These are phyloP conservation scores for Muntiacus reevesi DNA, from an alignment of 2,113 vertebrate genomes.

Conservation along the genomic window DNA sequence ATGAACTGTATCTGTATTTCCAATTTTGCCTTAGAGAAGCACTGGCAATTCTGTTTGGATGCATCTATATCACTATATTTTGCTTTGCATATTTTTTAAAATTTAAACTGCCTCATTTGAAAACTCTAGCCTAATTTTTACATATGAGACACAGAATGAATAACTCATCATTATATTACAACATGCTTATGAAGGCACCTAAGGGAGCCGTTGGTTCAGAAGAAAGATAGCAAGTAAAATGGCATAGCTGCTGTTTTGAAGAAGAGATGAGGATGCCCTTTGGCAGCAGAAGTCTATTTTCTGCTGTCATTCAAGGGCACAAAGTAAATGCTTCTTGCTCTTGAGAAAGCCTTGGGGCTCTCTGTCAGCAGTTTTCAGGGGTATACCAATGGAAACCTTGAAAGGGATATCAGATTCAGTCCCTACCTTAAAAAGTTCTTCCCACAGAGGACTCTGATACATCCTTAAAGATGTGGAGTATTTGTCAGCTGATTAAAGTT, in stretches of 20 bases:
- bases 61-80: not conserved
- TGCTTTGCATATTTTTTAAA: constrained; percentile 6
- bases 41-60: not conserved
- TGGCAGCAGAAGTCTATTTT: not conserved
- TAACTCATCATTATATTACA: not conserved
- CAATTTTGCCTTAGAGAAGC: constrained; percentile 25
- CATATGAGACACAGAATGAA: not conserved
- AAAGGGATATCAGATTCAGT: not conserved
- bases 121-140: constrained; percentile 10
- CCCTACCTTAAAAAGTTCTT: not conserved
- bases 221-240: not conserved
- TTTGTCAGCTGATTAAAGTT: not conserved
- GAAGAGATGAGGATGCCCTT: not conserved
- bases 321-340: not conserved
- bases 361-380: not conserved
- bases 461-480: not conserved
- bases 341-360: not conserved
- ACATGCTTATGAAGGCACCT: not conserved
- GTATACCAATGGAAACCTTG: not conserved
- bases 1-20: not conserved
- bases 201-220: not conserved
- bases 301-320: not conserved
- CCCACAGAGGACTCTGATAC: not conserved
- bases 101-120: not conserved
- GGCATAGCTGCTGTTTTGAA: not conserved